Conservation (phyloP, 2,113 vertebrate species). For the Gyps fulvus region DNA sequence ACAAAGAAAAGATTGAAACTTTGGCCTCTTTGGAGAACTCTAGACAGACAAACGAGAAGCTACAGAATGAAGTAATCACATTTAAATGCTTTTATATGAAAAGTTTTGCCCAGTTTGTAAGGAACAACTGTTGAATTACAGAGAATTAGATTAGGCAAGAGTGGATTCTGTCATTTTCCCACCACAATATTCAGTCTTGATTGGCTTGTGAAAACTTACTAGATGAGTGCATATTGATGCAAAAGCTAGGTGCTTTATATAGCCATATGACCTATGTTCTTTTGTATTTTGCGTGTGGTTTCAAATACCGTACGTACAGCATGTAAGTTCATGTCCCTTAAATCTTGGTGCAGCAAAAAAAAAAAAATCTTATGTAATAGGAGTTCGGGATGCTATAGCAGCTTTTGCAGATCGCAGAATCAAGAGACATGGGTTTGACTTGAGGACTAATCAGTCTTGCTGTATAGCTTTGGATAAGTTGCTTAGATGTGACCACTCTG, state of each 20-base stretch:
- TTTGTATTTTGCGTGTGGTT: neutral
- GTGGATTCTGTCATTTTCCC: neutral
- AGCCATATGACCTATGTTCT: rapidly evolving
- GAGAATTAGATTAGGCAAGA: neutral
- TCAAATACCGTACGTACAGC: rapidly evolving
- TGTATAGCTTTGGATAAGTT: neutral
- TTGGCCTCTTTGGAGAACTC: slow-evolving; percentile 77
- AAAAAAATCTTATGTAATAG: neutral
- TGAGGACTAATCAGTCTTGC: neutral
- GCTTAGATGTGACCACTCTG: neutral
- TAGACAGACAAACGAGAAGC: slow-evolving; percentile 75
- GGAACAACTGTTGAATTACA: neutral
- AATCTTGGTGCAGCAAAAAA: neutral
- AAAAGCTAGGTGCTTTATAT: neutral
- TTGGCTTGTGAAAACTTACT: neutral
- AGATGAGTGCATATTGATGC: neutral
- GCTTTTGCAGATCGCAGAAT: neutral
- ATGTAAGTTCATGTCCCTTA: neutral
- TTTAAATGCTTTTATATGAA: neutral
- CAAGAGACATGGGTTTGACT: neutral
- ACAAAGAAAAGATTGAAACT: slow-evolving; percentile 77
- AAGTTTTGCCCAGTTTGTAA: neutral
- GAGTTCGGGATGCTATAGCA: neutral
- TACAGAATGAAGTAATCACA: slow-evolving; percentile 82
- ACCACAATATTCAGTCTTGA: neutral